Percentiles rank a stretch among this genome's conserved stretches.
These are phyloP conservation scores for Heliconius hewitsoni DNA, from an alignment of 1,140 invertebrate species.

Conservation along the genomic window DNA sequence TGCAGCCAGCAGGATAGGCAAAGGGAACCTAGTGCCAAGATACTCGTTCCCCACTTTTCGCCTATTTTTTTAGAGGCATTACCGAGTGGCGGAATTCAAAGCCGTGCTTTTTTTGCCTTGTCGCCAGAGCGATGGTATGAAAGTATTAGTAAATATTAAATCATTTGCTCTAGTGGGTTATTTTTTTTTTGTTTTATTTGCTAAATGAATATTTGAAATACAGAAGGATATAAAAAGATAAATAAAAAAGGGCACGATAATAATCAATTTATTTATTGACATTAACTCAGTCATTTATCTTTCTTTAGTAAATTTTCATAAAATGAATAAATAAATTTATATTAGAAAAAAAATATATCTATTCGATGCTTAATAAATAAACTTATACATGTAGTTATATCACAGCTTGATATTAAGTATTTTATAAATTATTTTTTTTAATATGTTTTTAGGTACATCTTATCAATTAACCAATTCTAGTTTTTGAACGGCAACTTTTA, in stretches of 20 bases:
- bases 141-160: too few relatives aligned
- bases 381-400: constrained; percentile 10
- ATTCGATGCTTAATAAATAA: not conserved
- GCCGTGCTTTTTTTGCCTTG: too few relatives aligned
- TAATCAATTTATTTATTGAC: not conserved
- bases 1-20: too few relatives aligned
- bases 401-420: constrained; percentile 20
- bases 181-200: too few relatives aligned
- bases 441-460: not conserved
- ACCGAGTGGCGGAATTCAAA: too few relatives aligned
- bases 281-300: not conserved
- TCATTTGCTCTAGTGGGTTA: too few relatives aligned
- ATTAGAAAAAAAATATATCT: not conserved
- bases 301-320: constrained; percentile 3
- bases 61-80: too few relatives aligned
- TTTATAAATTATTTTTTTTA: constrained; percentile 2
- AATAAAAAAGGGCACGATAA: not conserved
- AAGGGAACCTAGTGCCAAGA: too few relatives aligned
- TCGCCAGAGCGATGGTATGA: too few relatives aligned
- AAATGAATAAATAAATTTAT: not conserved
- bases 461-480: not conserved
- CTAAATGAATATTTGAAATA: not conserved
- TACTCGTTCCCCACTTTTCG: too few relatives aligned
- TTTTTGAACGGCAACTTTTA: constrained; percentile 22
- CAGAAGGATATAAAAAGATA: not conserved